Evolutionary conservation across 2,888 invertebrate genomes (phyloP), one percentile per base, ranked within the genome.

Genomic region (Sussaba pulchella): DNA sequence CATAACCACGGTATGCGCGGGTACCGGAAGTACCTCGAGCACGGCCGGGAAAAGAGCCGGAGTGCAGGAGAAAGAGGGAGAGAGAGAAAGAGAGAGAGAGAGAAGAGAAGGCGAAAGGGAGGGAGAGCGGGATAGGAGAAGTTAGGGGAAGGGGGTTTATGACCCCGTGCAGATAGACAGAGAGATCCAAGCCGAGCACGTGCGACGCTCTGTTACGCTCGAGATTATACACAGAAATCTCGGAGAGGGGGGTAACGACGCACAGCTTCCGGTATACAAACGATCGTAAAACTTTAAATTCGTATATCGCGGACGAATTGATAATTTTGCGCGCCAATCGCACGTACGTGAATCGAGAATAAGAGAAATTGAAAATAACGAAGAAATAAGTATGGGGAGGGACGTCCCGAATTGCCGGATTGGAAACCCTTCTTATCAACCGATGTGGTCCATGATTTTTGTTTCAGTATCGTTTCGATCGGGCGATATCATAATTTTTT

Each of bases 221-320:
- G 73, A 69, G 73, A 73, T 74, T 78, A 69, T 64, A 47, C 17
- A 57, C 26, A 75, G 41, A 71, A 66, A 67, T 43, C 19, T n/a
- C n/a, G 24, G 71, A 26, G 76, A 83, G 43, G 74, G 80, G 71
- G 78, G 61, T n/a, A 66, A 82, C 79, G 41, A 81, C 61, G 17
- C 81, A 61, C 77, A 80, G 82, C 73, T 80, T 85, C 82, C 82
- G 81, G 71, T 73, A 74, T 12, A 52, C 8, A 76, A 41, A 31
- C 69, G 52, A 41, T 57, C 54, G 63, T 70, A 61, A 47, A 19
- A 61, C 66, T 61, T 47, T 17, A 57, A 67, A 69, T 78, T n/a
- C n/a, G 1, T 26, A 8, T 6, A n/a, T 6, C 17, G 39, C 17
- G 59, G 4, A 39, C 41, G 19, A 10, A 19, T 21, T 0, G n/a